Conservation (phyloP, 2,888 invertebrate species). For the Cryptus viduatorius region DNA sequence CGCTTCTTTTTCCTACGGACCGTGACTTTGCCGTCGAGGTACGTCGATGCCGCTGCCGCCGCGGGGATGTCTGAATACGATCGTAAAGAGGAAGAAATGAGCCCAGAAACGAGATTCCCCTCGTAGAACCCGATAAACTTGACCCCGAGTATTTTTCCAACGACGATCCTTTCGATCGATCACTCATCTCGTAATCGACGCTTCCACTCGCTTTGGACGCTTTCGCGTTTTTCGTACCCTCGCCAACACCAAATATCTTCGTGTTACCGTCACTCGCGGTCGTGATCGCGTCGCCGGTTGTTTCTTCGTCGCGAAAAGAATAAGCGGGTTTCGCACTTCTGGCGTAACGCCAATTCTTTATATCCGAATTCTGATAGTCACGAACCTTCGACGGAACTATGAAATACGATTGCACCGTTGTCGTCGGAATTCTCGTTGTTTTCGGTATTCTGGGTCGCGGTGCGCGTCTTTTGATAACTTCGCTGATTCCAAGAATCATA, state of each 20-base stretch:
- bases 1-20: not conserved
- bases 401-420: not conserved
- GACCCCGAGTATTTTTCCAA: not conserved
- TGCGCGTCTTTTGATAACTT: slow-evolving; percentile 2
- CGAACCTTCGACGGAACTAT: too few relatives aligned
- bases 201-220: too few relatives aligned
- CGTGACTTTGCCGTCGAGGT: not conserved
- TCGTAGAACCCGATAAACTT: not conserved
- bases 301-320: not conserved
- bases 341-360: slow-evolving; percentile 15
- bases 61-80: not conserved
- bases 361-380: not conserved
- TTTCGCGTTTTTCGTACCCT: not conserved
- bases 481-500: slow-evolving; percentile 45
- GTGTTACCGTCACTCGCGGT: not conserved
- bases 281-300: not conserved
- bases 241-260: not conserved
- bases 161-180: slow-evolving; percentile 15
- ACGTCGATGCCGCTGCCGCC: too few relatives aligned
- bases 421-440: not conserved
- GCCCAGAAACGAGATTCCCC: not conserved
- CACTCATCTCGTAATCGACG: not conserved
- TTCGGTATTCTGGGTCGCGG: not conserved
- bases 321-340: not conserved
- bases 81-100: slow-evolving; percentile 30